Conservation (phyloP, 2,113 vertebrate species). For the Phalacrocorax pelagicus region DNA sequence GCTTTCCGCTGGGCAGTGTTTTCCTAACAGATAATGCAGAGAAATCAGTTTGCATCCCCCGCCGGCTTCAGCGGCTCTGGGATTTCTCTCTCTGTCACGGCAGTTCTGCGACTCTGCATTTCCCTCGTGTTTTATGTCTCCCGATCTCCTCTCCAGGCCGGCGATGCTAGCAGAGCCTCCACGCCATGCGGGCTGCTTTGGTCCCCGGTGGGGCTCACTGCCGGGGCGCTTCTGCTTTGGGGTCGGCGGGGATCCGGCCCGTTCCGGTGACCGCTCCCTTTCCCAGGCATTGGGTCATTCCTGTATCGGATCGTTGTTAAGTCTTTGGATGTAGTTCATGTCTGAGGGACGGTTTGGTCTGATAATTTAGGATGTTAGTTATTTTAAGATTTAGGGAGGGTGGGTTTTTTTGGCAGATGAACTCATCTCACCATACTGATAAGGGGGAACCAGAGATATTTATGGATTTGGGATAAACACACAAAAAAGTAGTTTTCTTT, state of each 20-base stretch:
- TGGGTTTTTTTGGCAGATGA: not conserved
- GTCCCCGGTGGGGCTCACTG: not conserved
- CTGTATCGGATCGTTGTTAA: not conserved
- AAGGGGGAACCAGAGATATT: not conserved
- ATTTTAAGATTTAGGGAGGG: not conserved
- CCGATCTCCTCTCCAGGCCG: not conserved
- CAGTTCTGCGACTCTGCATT: not conserved
- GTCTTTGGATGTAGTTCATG: not conserved
- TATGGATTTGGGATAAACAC: not conserved
- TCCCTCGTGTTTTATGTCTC: not conserved
- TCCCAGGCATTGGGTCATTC: not conserved
- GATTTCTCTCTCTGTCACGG: not conserved
- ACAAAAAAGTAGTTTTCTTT: not conserved
- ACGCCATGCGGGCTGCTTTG: accelerated
- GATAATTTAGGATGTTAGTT: not conserved
- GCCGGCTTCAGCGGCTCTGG: not conserved
- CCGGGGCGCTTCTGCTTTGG: not conserved
- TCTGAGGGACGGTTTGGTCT: not conserved
- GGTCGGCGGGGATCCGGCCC: not conserved
- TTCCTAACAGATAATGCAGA: not conserved
- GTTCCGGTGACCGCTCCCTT: accelerated
- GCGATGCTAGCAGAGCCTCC: not conserved
- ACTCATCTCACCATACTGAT: not conserved
- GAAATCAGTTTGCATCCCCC: not conserved
- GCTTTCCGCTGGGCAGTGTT: not conserved